A percentile compares a stretch with the other conserved stretches of the same genome.
Evolutionary conservation across 2,113 vertebrate species (phyloP).

Genomic region (Osmerus mordax): DNA sequence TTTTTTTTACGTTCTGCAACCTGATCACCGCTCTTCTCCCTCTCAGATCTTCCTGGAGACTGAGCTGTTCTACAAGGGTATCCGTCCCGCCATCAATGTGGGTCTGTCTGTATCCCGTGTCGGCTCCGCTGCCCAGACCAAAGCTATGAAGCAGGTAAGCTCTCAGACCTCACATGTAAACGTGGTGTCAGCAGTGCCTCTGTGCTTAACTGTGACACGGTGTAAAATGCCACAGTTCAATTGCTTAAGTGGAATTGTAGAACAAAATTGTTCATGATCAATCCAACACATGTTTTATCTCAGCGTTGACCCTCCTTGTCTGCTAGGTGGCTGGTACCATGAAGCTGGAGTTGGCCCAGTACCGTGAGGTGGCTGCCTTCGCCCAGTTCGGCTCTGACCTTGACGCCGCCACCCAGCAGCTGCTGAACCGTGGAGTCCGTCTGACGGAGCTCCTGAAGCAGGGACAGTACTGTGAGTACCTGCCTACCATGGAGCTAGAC

Average conservation of each 20-base stretch:
- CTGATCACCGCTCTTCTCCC: background rate
- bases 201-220: too few species aligned
- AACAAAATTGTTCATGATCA: background rate
- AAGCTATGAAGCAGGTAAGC: slow-evolving; percentile 94
- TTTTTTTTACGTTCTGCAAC: background rate
- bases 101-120: slow-evolving; percentile 97
- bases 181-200: background rate
- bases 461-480: slow-evolving; percentile 90
- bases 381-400: slow-evolving; percentile 96
- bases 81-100: slow-evolving; percentile 95
- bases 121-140: slow-evolving; percentile 95
- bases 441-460: slow-evolving; percentile 95
- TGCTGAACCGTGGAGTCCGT: slow-evolving; percentile 91
- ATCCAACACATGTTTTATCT: background rate
- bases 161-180: background rate
- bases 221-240: too few species aligned
- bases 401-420: slow-evolving; percentile 92
- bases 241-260: background rate
- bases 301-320: background rate
- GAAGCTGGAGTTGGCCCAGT: slow-evolving; percentile 96
- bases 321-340: slow-evolving; percentile 92
- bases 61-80: slow-evolving; percentile 97
- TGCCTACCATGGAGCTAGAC: background rate
- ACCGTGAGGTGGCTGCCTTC: slow-evolving; percentile 94
- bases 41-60: slow-evolving; percentile 96